Base-by-base conservation (phyloP, 2,797 vertebrate genomes). In the Nyctibius grandis region DNA sequence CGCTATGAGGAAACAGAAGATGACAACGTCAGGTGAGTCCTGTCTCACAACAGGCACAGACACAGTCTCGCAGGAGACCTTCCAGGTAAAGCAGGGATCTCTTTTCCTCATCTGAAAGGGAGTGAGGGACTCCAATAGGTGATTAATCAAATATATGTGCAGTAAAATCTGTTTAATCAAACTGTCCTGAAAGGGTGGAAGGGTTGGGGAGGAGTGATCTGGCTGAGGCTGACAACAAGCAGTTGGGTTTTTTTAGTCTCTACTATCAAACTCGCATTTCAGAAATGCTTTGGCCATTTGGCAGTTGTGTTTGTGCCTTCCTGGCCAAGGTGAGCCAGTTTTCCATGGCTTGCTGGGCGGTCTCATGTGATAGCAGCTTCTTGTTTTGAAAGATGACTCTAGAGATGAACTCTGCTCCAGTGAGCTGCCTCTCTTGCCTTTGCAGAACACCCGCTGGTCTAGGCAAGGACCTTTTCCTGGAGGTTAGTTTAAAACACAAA, bases 21-120 rank as follows among this genome's bases (percentile, higher is more conserved):
- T 77, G 87, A 94, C 42, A 91, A 79, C 2, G 86, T 91, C 88
- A 97, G 96, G 98, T 98, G 89, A 97, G 97, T 63, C 33, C 28
- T 70, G 44, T 15, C 47, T 38, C 17, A 1, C 26, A 12, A 6
- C 8, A 1, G 36, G 51, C 51, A 89, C 70, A 81, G 48, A 34
- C 34, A 10, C 2, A 14, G 29, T 34, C 36, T 34, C 74, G 70
- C 64, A 68, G 54, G 73, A 60, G 31, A 57, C 45, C n/a, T 44
- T 29, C 70, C 45, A 72, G n/a, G 26, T 48, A 40, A 61, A 72
- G 54, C 68, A 54, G 21, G 21, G 50, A 53, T 63, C 36, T n/a
- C 12, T 50, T 70, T 44, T 48, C 11, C 45, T 74, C 17, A 6
- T 68, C 45, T 47, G 31, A 38, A n/a, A 56, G 75, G 45, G 21